Conservation (phyloP, 1,140 invertebrate genomes). For the Drosophila pseudoobscura region DNA sequence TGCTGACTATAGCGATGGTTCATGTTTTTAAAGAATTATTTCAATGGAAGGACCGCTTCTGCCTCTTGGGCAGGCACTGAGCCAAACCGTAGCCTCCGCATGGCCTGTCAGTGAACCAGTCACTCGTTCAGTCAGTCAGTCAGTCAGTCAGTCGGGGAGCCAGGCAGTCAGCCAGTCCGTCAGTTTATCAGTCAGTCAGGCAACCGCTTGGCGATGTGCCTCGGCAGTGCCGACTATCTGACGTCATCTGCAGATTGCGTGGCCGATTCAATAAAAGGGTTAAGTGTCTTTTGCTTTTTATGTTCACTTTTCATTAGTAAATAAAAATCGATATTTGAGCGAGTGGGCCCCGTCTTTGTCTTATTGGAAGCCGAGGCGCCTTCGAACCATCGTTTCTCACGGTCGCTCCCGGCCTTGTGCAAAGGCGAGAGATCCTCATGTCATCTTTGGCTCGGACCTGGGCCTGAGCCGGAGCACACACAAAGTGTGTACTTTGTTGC, state of each 20-base stretch:
- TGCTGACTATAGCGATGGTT: too few species aligned
- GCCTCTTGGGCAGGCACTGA: conserved; percentile 37
- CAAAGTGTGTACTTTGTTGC: conserved; percentile 36
- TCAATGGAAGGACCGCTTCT: conserved; percentile 11
- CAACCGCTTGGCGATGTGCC: conserved; percentile 16
- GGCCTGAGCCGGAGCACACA: not conserved
- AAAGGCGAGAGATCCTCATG: conserved; percentile 7
- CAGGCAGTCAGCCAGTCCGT: not conserved
- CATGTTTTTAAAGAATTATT: conserved; percentile 60
- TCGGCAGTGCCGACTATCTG: conserved; percentile 55
- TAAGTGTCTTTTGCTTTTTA: conserved; percentile 74
- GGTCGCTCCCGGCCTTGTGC: not conserved
- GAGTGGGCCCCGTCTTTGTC: conserved; percentile 30
- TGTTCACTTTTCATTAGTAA: conserved; percentile 81
- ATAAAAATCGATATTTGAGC: conserved; percentile 70
- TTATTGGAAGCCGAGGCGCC: conserved; percentile 29
- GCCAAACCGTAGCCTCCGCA: conserved; percentile 31
- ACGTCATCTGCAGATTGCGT: conserved; percentile 78
- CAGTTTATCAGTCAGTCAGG: conserved; percentile 27
- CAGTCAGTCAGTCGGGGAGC: conserved; percentile 1
- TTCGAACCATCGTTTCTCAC: conserved; percentile 16
- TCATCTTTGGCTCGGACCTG: conserved; percentile 17
- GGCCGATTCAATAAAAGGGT: conserved; percentile 74
- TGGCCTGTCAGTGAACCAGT: conserved; percentile 37
- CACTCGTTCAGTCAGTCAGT: conserved; percentile 27